Evolutionary conservation across 2,888 invertebrate genomes (phyloP).

Genomic region (Cosmorhoe ocellata): DNA sequence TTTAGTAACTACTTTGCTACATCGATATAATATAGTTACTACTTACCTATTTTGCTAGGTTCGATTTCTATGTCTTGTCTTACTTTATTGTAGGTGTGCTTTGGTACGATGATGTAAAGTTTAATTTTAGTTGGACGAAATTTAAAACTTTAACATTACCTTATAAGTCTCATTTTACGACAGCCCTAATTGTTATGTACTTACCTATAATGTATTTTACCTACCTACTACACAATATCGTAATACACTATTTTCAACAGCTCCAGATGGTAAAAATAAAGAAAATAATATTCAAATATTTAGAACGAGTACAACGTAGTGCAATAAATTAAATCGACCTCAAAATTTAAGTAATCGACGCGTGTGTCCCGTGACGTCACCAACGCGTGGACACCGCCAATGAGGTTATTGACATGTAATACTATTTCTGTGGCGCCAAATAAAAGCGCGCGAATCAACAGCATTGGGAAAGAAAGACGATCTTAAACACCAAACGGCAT

Average conservation of each 20-base stretch:
- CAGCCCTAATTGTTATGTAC: too few relatives aligned
- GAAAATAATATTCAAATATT: slow-evolving; percentile 48
- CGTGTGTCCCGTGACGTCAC: slow-evolving; percentile 72
- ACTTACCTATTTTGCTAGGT: too few relatives aligned
- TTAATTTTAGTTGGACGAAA: too few relatives aligned
- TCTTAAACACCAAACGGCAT: slow-evolving; percentile 43
- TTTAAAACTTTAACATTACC: too few relatives aligned
- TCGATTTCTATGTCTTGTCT: too few relatives aligned
- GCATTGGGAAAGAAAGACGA: slow-evolving; percentile 34
- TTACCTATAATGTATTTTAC: too few relatives aligned
- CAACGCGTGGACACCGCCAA: slow-evolving; percentile 69
- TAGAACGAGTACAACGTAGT: slow-evolving; percentile 60
- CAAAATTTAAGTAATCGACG: slow-evolving; percentile 65
- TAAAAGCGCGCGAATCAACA: slow-evolving; percentile 68
- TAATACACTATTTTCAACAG: slow-evolving; percentile 13
- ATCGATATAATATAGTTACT: too few relatives aligned
- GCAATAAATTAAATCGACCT: slow-evolving; percentile 75
- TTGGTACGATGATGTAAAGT: too few relatives aligned
- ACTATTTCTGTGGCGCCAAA: slow-evolving; percentile 80
- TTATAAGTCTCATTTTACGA: too few relatives aligned
- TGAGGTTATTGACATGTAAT: slow-evolving; percentile 79
- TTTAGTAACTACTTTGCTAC: too few relatives aligned
- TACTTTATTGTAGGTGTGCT: too few relatives aligned
- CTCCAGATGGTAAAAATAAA: slow-evolving; percentile 19
- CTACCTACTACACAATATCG: too few relatives aligned